A percentile compares a stretch with the other conserved stretches of the same genome.
Conservation (phyloP, 37 sponge, comb jelly and placozoan genomes). For the Oscarella lobularis region DNA sequence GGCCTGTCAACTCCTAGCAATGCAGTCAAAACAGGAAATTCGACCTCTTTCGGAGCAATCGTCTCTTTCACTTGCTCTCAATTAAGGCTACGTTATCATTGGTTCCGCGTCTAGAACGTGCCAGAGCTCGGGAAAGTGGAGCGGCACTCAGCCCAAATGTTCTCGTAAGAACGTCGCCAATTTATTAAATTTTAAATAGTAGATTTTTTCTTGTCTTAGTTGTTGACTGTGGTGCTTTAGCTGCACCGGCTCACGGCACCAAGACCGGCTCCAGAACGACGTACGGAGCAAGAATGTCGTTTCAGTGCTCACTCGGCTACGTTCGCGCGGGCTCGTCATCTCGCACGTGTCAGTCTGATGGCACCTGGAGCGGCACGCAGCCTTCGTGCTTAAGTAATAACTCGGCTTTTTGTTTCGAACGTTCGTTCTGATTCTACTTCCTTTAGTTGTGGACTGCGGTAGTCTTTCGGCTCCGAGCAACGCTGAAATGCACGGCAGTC, state of each 20-base stretch:
- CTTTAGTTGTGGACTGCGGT: background rate
- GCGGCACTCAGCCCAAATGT: background rate
- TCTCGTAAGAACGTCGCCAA: too few species aligned
- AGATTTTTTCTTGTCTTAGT: conserved; percentile 1
- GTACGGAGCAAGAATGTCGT: background rate
- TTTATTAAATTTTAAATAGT: too few species aligned
- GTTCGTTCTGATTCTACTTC: background rate
- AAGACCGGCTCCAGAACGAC: background rate
- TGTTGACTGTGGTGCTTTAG: background rate
- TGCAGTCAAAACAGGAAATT: background rate
- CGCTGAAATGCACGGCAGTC: background rate
- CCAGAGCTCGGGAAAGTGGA: background rate
- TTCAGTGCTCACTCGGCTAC: too few species aligned
- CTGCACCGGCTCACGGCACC: background rate
- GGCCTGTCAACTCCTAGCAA: background rate
- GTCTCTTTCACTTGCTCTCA: background rate
- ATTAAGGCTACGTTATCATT: background rate
- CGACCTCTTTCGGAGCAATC: background rate
- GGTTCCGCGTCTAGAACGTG: background rate
- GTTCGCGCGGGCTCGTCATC: too few species aligned
- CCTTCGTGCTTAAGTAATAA: too few species aligned
- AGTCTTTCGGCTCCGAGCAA: background rate
- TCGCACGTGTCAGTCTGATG: too few species aligned
- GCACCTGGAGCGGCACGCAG: too few species aligned
- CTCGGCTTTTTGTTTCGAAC: background rate